Evolutionary conservation across 2,113 vertebrate genomes (phyloP), one percentile per base, ranked within the genome.

Genomic region (Argyrosomus japonicus): DNA sequence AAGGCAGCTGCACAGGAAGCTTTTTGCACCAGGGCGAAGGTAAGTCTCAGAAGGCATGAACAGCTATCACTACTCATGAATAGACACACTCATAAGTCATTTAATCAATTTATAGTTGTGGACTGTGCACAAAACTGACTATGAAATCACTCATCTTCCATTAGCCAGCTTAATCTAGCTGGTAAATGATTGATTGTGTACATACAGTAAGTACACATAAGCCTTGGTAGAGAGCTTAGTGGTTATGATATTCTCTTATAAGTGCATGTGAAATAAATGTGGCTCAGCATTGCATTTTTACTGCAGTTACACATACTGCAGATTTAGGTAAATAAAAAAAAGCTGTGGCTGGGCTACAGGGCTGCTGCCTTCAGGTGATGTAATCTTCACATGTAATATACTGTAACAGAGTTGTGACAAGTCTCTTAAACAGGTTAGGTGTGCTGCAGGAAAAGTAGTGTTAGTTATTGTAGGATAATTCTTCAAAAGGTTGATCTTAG

Each of bases 21-120:
- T 19, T 99, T 99, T 91, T 78, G 92, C 93, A 96, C 90, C 88
- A 95, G 97, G 61, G 98, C 97, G 2, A 93, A 97, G 97, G 98
- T 99, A 77, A 17, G 77, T 58, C 65, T 45, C 9, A 9, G 7
- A 54, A n/a, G n/a, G n/a, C 12, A 29, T 2, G 19, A 32, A 21
- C n/a, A 14, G 8, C n/a, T 71, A 36, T 47, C 61, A 4, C 8
- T 45, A 25, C 11, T 4, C 5, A 48, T 15, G 23, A 23, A 51
- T 64, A 47, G n/a, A 65, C 13, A n/a, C n/a, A n/a, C 3, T 15
- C 40, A 48, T 51, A 48, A 58, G 47, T 62, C 12, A 0, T 14
- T 60, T 77, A 79, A 79, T 85, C 77, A 67, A 21, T 76, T 36
- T 63, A 12, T 40, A 54, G 62, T 57, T 32, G 5, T 32, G n/a